Evolutionary conservation across 2,797 vertebrate genomes (phyloP).

Genomic region (Poecilia picta): DNA sequence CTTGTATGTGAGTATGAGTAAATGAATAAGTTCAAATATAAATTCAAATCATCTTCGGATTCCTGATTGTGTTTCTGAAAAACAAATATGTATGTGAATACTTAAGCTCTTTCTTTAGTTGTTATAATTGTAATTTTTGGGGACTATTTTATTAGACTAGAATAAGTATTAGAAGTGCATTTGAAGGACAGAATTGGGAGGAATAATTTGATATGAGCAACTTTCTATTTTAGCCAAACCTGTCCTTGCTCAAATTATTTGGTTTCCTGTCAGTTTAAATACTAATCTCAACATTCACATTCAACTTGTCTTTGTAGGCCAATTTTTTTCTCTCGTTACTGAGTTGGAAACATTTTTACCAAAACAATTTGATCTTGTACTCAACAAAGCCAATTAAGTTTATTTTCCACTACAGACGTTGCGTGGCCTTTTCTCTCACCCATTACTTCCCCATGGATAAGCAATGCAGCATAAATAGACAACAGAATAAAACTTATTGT

Average conservation of each 20-base stretch:
- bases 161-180: neutral
- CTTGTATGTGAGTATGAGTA: neutral
- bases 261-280: slow-evolving; percentile 32
- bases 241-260: slow-evolving; percentile 33
- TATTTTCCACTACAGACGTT: neutral
- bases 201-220: slow-evolving; percentile 15
- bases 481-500: neutral
- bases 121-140: neutral
- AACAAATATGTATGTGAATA: neutral
- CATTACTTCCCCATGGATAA: too few relatives aligned
- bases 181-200: slow-evolving; percentile 9
- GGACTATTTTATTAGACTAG: slow-evolving; percentile 1
- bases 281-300: slow-evolving; percentile 26
- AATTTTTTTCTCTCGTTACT: neutral
- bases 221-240: slow-evolving; percentile 23
- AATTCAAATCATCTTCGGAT: slow-evolving; percentile 19
- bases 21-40: neutral
- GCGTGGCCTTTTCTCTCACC: neutral
- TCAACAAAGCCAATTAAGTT: neutral
- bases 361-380: neutral
- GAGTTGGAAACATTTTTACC: neutral
- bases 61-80: slow-evolving; percentile 11
- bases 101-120: neutral
- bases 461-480: neutral
- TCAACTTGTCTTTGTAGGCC: slow-evolving; percentile 1